These are phyloP conservation scores for Amblyraja radiata DNA, from an alignment of 2,797 vertebrate species.

Conservation along the genomic window DNA sequence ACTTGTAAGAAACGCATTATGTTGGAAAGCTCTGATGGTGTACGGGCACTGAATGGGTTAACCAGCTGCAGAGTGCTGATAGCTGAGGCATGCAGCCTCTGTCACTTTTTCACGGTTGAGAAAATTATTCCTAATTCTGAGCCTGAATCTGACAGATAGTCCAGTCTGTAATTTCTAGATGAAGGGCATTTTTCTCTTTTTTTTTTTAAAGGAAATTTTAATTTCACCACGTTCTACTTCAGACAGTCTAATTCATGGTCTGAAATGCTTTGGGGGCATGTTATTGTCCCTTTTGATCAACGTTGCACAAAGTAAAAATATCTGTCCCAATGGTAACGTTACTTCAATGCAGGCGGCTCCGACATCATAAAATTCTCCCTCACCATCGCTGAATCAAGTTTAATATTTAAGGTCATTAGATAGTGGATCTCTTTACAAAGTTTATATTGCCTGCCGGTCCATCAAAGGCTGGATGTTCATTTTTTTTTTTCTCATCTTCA, in stretches of 20 bases:
- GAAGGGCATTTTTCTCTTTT: background rate
- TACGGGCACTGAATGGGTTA: background rate
- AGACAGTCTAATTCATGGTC: background rate
- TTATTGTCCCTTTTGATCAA: constrained; percentile 9
- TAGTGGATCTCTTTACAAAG: background rate
- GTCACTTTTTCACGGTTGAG: constrained; percentile 1
- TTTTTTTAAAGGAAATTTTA: background rate
- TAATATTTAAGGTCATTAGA: background rate
- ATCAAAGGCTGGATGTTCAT: background rate
- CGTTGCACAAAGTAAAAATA: background rate
- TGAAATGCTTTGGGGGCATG: constrained; percentile 10
- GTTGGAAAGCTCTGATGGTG: constrained; percentile 8
- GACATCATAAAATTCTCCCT: background rate
- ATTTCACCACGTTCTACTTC: background rate
- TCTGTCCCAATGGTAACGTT: background rate
- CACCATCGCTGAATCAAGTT: background rate
- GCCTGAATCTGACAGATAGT: constrained; percentile 23
- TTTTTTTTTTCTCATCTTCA: background rate
- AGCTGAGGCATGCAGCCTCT: background rate
- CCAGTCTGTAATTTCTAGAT: background rate
- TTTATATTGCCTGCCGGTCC: background rate
- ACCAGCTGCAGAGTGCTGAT: constrained; percentile 3
- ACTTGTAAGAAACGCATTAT: background rate
- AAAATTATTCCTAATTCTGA: constrained; percentile 25
- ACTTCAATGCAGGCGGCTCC: background rate